Conservation (phyloP, 2,113 vertebrate species). For the Trematomus loennbergii region DNA sequence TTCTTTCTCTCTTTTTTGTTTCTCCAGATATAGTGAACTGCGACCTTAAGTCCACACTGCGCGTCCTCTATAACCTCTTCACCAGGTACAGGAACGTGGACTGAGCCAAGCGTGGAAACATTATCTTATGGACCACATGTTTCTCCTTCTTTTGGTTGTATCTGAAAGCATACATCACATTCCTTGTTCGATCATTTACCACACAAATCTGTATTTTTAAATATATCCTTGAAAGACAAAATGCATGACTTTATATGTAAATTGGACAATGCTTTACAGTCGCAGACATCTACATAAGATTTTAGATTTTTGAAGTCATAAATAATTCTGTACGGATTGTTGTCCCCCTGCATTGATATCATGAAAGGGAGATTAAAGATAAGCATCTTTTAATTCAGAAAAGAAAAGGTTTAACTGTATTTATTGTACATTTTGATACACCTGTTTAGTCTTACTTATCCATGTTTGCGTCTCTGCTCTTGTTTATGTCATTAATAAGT, state of each 20-base stretch:
- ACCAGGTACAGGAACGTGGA: slow-evolving; percentile 96
- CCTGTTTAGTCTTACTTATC: neutral
- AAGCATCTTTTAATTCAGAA: slow-evolving; percentile 22
- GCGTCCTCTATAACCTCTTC: slow-evolving; percentile 98
- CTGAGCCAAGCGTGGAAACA: slow-evolving; percentile 48
- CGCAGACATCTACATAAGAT: neutral
- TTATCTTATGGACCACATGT: slow-evolving; percentile 23
- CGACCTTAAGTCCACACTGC: slow-evolving; percentile 96
- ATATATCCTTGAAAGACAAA: neutral
- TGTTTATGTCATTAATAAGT: slow-evolving; percentile 44
- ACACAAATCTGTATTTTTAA: slow-evolving; percentile 10
- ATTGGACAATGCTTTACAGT: neutral
- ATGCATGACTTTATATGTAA: slow-evolving; percentile 1
- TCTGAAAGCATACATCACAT: slow-evolving; percentile 38
- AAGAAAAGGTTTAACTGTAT: slow-evolving; percentile 58
- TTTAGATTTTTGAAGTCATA: neutral
- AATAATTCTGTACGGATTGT: neutral
- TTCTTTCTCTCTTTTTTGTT: neutral
- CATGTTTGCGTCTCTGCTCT: neutral
- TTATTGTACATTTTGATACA: slow-evolving; percentile 67
- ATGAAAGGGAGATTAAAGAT: slow-evolving; percentile 14
- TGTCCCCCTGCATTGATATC: neutral
- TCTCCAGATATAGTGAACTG: slow-evolving; percentile 96
- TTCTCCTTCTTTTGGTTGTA: slow-evolving; percentile 1
- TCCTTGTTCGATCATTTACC: neutral